These are phyloP conservation scores for Calameuta idolon DNA, from an alignment of 2,888 invertebrate genomes.

Conservation along the genomic window DNA sequence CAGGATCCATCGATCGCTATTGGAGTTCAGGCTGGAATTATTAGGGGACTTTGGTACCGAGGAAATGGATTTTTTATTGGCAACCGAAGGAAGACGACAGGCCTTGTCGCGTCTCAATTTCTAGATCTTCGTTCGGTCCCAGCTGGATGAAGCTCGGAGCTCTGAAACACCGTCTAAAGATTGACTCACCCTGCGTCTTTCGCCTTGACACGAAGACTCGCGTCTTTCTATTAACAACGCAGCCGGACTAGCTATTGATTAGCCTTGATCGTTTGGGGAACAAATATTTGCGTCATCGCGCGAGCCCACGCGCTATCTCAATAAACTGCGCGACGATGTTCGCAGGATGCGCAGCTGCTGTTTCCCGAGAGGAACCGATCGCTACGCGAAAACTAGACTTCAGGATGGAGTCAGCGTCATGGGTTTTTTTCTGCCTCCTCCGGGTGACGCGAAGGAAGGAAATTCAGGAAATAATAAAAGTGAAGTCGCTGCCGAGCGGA, in stretches of 20 bases:
- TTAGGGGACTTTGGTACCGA: too few relatives aligned
- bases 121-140: too few relatives aligned
- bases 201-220: background rate
- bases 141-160: too few relatives aligned
- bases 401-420: background rate
- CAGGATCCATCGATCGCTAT: too few relatives aligned
- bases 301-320: background rate
- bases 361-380: background rate
- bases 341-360: background rate
- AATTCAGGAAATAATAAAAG: too few relatives aligned
- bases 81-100: too few relatives aligned
- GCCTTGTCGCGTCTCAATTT: too few relatives aligned
- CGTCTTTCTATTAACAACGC: background rate
- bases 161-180: too few relatives aligned
- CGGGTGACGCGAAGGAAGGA: too few relatives aligned
- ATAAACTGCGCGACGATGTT: background rate
- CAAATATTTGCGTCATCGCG: background rate
- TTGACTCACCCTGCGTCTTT: background rate
- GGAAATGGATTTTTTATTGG: too few relatives aligned
- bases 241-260: background rate
- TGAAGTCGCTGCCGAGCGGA: too few relatives aligned
- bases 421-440: background rate
- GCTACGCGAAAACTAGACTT: background rate
- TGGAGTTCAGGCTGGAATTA: too few relatives aligned
- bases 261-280: background rate